Evolutionary conservation across 2,888 invertebrate species (phyloP), one percentile per base, ranked within the genome.

Genomic region (Venusia cambrica): DNA sequence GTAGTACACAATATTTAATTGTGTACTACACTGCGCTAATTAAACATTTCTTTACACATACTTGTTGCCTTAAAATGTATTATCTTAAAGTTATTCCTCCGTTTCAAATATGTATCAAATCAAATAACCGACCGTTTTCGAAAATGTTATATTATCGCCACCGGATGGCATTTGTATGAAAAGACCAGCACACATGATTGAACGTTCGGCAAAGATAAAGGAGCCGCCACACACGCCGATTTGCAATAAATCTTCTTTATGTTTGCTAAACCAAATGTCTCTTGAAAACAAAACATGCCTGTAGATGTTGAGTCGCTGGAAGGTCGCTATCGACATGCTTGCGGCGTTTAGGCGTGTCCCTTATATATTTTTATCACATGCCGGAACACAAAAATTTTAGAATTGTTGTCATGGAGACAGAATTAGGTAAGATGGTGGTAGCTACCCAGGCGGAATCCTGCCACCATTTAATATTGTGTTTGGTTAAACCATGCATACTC

Each of bases 191-290:
- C 57, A 54, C 42, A 49, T 60, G 54, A 61, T 62, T 51, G 50
- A 60, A 38, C 47, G 52, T 50, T 54, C 56, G 57, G 44, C 48
- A 37, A 60, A 59, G 52, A 55, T 56, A 57, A 62, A 62, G 51
- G 54, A 54, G 45, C 48, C 28, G 63, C 74, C 75, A 68, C 79
- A 76, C 80, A 77, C 72, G 70, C 64, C 48, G 73, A 59, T 62
- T 62, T 42, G 64, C 67, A 73, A 79, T 83, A 80, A 81, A 84
- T 80, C 74, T 70, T 62, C 61, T 69, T 64, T 66, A 67, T 74
- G 76, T 84, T 65, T 83, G 75, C 73, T 69, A 74, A n/a, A 75
- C 77, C 69, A 68, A 75, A 71, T 74, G 77, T 77, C 70, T 62
- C 68, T 58, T 73, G 64, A 62, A 75, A 72, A 74, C 59, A 76